phyloP scores from a whole-genome alignment of 2,113 vertebrate genomes.

The Okapia johnstoni region DNA sequence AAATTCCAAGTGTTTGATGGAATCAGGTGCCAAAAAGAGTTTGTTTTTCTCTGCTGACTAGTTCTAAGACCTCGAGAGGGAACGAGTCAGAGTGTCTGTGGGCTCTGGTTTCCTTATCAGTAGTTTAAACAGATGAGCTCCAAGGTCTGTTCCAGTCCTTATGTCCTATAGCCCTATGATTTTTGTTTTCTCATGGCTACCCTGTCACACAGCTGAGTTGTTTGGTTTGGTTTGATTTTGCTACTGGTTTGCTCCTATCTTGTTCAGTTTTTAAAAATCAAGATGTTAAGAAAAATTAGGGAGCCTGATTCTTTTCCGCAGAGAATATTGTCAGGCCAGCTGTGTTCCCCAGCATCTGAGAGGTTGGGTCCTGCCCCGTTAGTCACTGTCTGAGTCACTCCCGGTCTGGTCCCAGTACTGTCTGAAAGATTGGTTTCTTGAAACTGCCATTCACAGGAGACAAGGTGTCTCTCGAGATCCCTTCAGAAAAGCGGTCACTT shows the following conservation, averaged over 20 bases:
- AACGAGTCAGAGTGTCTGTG: slow-evolving; percentile 28
- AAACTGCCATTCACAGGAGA: slow-evolving; percentile 70
- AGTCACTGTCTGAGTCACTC: slow-evolving; percentile 64
- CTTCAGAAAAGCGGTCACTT: slow-evolving; percentile 70
- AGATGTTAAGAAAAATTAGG: neutral
- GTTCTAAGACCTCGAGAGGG: neutral
- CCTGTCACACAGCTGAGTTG: neutral
- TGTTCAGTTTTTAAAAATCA: neutral
- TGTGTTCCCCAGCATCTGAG: slow-evolving; percentile 42
- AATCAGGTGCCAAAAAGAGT: neutral
- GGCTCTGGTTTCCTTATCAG: slow-evolving; percentile 16
- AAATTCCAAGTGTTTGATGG: neutral
- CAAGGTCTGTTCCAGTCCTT: neutral
- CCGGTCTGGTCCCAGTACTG: slow-evolving; percentile 21
- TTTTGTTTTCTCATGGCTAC: neutral
- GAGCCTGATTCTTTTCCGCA: slow-evolving; percentile 24
- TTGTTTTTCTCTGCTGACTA: neutral
- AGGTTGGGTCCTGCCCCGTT: slow-evolving; percentile 24
- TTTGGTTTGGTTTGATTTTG: neutral
- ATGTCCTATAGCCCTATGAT: neutral
- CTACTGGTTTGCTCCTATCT: neutral
- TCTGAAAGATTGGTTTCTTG: slow-evolving; percentile 54
- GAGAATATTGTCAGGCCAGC: slow-evolving; percentile 36
- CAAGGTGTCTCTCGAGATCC: slow-evolving; percentile 67
- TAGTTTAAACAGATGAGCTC: slow-evolving; percentile 20